Evolutionary conservation across 2,113 vertebrate genomes (phyloP).

Genomic region (Phylloscopus trochiloides): DNA sequence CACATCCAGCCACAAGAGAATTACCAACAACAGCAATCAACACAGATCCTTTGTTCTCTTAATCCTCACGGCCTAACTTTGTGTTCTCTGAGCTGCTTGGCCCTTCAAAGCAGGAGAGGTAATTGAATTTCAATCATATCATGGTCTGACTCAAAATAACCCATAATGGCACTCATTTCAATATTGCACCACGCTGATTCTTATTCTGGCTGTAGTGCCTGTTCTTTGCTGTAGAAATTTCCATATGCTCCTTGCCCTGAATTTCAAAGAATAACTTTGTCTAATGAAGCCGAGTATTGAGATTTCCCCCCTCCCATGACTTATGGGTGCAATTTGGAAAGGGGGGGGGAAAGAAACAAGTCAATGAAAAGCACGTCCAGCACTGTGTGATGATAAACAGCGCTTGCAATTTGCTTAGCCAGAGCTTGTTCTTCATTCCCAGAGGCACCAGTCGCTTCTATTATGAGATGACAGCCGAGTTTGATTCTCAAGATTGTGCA

Average conservation of each 20-base stretch:
- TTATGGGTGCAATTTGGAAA: conserved; percentile 9
- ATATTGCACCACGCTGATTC: background rate
- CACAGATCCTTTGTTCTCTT: background rate
- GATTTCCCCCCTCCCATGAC: background rate
- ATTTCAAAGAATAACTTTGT: conserved; percentile 51
- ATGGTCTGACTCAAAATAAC: conserved; percentile 9
- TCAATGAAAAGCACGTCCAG: background rate
- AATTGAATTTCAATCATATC: conserved; percentile 45
- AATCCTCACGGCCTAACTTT: background rate
- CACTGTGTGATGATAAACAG: background rate
- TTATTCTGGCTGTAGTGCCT: conserved; percentile 11
- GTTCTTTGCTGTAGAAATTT: conserved; percentile 42
- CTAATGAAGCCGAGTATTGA: conserved; percentile 54
- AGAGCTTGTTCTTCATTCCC: background rate
- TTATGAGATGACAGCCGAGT: background rate
- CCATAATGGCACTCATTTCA: conserved; percentile 24
- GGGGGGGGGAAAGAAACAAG: background rate
- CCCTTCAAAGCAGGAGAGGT: background rate
- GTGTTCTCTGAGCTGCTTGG: background rate
- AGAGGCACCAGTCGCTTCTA: background rate
- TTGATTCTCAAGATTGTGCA: conserved; percentile 2
- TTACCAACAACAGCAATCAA: background rate
- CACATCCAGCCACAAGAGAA: background rate
- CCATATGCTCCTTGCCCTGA: conserved; percentile 56
- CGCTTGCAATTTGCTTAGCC: background rate